Conservation (phyloP, 2,888 invertebrate genomes). For the Hylaea fasciaria region DNA sequence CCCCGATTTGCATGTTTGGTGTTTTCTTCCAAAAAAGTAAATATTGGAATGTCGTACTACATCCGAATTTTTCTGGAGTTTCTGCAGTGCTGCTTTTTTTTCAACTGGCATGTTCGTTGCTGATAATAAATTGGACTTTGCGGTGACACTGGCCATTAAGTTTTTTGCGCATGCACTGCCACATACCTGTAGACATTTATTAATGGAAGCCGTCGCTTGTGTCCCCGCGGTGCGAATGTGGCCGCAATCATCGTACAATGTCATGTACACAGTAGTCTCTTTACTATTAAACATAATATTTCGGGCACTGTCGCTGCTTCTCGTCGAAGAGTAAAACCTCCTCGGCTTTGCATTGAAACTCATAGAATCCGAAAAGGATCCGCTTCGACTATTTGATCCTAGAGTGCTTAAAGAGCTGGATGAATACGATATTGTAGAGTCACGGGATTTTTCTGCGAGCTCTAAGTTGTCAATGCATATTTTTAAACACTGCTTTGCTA, state of each 20-base stretch:
- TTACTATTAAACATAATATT: conserved; percentile 36
- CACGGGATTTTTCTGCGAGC: conserved; percentile 34
- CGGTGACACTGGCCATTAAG: conserved; percentile 29
- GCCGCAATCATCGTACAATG: conserved; percentile 57
- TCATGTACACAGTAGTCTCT: conserved; percentile 68
- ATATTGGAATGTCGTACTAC: conserved; percentile 55
- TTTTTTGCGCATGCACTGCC: conserved; percentile 14
- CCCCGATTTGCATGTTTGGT: conserved; percentile 55
- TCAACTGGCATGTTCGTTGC: conserved; percentile 44
- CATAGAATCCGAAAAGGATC: conserved; percentile 51
- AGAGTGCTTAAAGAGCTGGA: conserved; percentile 44
- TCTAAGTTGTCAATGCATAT: conserved; percentile 37
- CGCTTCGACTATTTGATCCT: conserved; percentile 48
- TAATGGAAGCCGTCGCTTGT: conserved; percentile 77
- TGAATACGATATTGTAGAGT: conserved; percentile 33
- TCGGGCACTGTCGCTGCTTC: conserved; percentile 23
- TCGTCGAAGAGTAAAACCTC: conserved; percentile 23
- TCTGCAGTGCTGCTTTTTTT: background rate
- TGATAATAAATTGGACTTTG: conserved; percentile 48
- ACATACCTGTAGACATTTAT: conserved; percentile 74
- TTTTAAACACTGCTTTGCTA: conserved; percentile 42
- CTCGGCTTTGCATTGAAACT: conserved; percentile 45
- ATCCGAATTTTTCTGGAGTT: conserved; percentile 30
- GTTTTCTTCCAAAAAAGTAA: conserved; percentile 68
- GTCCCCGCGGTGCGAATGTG: conserved; percentile 60